These are phyloP conservation scores for Euleptes europaea DNA, from an alignment of 2,113 vertebrate genomes.

Conservation along the genomic window DNA sequence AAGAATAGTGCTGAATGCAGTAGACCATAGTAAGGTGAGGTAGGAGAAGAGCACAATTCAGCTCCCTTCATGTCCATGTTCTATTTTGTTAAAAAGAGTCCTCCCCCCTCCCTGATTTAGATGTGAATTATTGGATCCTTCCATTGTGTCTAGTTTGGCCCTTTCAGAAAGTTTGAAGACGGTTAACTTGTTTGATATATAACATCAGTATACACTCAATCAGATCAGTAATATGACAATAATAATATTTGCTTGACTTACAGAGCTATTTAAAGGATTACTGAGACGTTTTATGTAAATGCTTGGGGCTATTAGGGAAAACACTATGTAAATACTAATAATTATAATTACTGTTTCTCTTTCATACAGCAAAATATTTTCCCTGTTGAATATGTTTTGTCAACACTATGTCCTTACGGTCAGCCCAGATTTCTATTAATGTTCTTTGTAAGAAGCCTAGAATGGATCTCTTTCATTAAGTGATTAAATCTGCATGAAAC, in stretches of 20 bases:
- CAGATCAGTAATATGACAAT: background rate
- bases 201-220: background rate
- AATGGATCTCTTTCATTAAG: conserved; percentile 11
- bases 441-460: background rate
- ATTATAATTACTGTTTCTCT: background rate
- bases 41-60: too few species aligned
- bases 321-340: accelerated
- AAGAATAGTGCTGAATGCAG: too few species aligned
- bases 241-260: background rate
- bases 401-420: background rate
- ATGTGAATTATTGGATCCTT: too few species aligned
- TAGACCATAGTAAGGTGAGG: too few species aligned
- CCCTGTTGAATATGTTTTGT: background rate
- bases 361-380: background rate
- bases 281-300: too few species aligned
- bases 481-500: conserved; percentile 24
- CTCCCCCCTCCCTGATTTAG: too few species aligned
- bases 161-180: background rate
- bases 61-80: too few species aligned
- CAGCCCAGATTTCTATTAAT: background rate
- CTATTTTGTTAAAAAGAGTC: too few species aligned
- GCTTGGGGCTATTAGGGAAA: background rate
- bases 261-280: background rate
- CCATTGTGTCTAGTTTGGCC: too few species aligned
- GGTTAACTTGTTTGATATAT: background rate